Evolutionary conservation across 2,797 vertebrate species (phyloP).

Genomic region (Yasuhikotakia modesta): DNA sequence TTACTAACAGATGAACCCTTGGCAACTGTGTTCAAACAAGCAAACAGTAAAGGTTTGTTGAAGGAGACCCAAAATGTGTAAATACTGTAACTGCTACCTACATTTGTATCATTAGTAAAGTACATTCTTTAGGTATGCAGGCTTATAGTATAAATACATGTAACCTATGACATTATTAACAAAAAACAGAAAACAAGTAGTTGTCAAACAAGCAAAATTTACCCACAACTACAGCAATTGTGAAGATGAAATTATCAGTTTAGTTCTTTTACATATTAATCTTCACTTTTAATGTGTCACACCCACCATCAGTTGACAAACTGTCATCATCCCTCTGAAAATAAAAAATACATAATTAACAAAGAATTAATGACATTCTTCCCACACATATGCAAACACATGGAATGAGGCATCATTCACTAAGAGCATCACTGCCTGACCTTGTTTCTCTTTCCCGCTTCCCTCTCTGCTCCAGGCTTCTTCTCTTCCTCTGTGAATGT

Average conservation of each 20-base stretch:
- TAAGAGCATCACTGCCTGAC: slow-evolving; percentile 64
- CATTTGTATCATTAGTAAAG: too few species aligned
- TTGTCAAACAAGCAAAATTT: background rate
- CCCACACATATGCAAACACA: background rate
- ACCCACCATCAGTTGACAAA: slow-evolving; percentile 84
- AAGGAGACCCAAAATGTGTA: too few species aligned
- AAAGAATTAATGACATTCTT: background rate
- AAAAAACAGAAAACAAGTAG: background rate
- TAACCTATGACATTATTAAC: background rate
- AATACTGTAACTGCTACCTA: too few species aligned
- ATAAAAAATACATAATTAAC: background rate
- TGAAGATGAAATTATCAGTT: background rate
- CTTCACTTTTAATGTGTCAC: slow-evolving; percentile 36
- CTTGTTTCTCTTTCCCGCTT: slow-evolving; percentile 90
- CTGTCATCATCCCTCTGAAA: slow-evolving; percentile 85
- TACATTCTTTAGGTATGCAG: too few species aligned
- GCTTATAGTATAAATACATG: too few species aligned
- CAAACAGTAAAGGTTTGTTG: background rate
- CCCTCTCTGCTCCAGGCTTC: slow-evolving; percentile 86
- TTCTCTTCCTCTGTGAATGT: slow-evolving; percentile 93
- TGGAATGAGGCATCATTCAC: background rate
- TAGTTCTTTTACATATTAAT: too few species aligned
- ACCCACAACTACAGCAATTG: background rate
- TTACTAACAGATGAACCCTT: slow-evolving; percentile 86
- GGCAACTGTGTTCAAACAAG: slow-evolving; percentile 75